Conservation (phyloP, 2,113 vertebrate species). For the Notarius lentiginosus region DNA sequence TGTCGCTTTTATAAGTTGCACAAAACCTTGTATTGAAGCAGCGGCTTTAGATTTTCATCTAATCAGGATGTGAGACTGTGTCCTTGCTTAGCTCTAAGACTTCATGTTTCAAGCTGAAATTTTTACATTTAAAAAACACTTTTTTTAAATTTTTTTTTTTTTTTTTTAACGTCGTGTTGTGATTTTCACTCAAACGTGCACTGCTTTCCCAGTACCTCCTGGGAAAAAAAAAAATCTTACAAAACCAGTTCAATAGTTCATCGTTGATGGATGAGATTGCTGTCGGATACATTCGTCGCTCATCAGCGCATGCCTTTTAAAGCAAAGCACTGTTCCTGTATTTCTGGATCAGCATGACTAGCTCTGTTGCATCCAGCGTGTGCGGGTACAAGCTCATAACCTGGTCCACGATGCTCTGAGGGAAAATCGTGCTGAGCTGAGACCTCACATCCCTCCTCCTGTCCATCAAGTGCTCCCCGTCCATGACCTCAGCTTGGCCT, state of each 20-base stretch:
- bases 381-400: conserved; percentile 62
- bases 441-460: conserved; percentile 57
- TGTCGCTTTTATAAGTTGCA: not conserved
- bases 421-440: conserved; percentile 71
- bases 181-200: too few species aligned
- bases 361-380: conserved; percentile 58
- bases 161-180: too few species aligned
- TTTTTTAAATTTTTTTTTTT: too few species aligned
- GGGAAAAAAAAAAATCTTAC: too few species aligned
- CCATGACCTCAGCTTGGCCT: not conserved
- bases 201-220: too few species aligned
- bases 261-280: too few species aligned
- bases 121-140: too few species aligned
- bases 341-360: conserved; percentile 65
- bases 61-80: not conserved
- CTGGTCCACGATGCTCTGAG: conserved; percentile 61
- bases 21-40: not conserved
- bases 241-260: too few species aligned
- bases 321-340: conserved; percentile 43
- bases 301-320: not conserved
- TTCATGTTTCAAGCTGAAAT: not conserved
- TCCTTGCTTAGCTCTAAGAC: not conserved
- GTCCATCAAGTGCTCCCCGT: not conserved
- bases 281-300: too few species aligned
- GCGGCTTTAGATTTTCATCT: not conserved